A percentile compares a stretch with the other conserved stretches of the same genome.
Conservation (phyloP, 2,797 vertebrate genomes). For the Tenualosa thibaudeaui region DNA sequence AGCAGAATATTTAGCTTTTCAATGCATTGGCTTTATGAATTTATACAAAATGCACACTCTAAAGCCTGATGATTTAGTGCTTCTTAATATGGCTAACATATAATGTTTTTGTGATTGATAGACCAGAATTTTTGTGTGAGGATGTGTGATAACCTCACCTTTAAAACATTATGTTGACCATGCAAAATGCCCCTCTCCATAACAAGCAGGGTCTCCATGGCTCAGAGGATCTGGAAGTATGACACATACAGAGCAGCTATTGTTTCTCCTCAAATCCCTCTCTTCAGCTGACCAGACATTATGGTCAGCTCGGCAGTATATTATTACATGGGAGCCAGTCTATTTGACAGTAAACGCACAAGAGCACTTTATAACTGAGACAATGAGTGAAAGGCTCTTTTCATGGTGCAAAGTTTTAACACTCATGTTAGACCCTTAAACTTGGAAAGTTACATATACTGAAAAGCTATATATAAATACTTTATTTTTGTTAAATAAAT, state of each 20-base stretch:
- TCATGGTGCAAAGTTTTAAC: neutral
- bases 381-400: neutral
- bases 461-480: neutral
- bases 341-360: slow-evolving; percentile 10
- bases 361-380: neutral
- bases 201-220: slow-evolving; percentile 42
- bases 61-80: neutral
- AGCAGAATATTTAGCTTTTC: too few relatives aligned
- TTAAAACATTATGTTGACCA: slow-evolving; percentile 4
- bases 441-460: neutral
- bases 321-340: slow-evolving; percentile 20
- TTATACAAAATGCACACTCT: neutral
- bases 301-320: neutral
- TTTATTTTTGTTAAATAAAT: neutral
- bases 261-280: slow-evolving; percentile 22
- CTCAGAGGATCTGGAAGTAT: slow-evolving; percentile 40
- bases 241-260: slow-evolving; percentile 36
- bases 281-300: neutral
- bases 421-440: neutral
- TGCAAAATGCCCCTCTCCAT: slow-evolving; percentile 44
- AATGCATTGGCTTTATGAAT: too few relatives aligned
- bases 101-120: neutral
- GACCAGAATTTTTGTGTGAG: neutral
- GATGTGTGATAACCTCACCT: neutral
- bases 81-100: neutral